Conservation (phyloP, 2,888 invertebrate species). For the Eupithecia abbreviata region DNA sequence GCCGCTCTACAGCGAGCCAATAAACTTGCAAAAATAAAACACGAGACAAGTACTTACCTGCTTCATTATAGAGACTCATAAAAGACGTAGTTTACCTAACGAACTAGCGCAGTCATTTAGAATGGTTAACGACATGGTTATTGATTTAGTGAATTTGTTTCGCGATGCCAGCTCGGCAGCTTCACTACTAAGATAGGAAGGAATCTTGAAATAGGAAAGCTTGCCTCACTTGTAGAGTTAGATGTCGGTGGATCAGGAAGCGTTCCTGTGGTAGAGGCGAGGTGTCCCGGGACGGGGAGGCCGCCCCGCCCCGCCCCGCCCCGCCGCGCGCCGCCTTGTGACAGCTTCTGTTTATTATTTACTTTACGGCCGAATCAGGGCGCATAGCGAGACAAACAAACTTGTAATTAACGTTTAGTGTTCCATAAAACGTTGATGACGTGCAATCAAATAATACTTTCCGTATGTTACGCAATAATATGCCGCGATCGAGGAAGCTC, state of each 20-base stretch:
- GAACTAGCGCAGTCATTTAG: no score
- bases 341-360: conserved; percentile 26
- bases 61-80: not conserved
- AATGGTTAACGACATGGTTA: no score
- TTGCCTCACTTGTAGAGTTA: not conserved
- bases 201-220: not conserved
- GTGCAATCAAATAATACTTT: conserved; percentile 15
- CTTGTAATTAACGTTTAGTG: conserved; percentile 31
- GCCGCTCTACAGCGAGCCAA: not conserved
- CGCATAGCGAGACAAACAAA: conserved; percentile 32
- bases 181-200: not conserved
- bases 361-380: conserved; percentile 24
- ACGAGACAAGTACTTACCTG: not conserved
- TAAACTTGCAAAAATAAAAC: not conserved
- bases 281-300: not conserved
- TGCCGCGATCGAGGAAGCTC: not conserved
- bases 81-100: not conserved
- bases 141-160: not conserved
- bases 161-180: not conserved
- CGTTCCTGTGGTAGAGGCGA: not conserved
- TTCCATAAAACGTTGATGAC: conserved; percentile 28
- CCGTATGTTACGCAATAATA: conserved; percentile 28
- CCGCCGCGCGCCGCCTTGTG: not conserved
- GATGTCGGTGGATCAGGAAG: no score
- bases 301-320: not conserved